Evolutionary conservation across 1,140 invertebrate species (phyloP).

Genomic region (Penaeus chinensis): DNA sequence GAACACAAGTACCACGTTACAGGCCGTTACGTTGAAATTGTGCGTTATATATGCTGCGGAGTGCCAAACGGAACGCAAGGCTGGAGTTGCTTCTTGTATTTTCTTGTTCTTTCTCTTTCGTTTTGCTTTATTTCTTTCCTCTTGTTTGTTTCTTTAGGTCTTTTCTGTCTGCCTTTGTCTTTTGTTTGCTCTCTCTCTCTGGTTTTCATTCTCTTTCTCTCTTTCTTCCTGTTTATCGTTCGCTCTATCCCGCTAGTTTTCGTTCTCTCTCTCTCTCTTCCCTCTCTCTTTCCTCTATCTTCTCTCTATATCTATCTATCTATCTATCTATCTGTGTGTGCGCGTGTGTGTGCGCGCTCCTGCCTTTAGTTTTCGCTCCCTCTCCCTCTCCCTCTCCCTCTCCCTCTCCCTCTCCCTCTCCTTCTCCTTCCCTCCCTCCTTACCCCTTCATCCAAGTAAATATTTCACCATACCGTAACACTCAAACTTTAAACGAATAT

Average conservation of each 20-base stretch:
- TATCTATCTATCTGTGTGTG: conserved; percentile 1
- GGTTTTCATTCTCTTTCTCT: background rate
- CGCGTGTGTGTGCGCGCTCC: background rate
- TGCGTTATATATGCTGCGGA: too few species aligned
- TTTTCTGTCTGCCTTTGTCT: background rate
- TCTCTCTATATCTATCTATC: background rate
- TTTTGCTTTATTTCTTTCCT: too few species aligned
- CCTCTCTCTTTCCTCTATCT: too few species aligned
- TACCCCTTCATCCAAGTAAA: background rate
- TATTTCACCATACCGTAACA: too few species aligned
- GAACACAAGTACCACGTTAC: too few species aligned
- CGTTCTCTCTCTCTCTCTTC: conserved; percentile 8
- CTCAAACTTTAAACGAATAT: background rate
- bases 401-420: background rate
- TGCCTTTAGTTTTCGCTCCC: background rate
- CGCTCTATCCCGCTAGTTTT: background rate
- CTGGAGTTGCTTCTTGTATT: too few species aligned
- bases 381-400: background rate
- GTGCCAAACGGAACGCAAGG: too few species aligned
- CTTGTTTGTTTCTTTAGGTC: too few species aligned
- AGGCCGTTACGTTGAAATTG: too few species aligned
- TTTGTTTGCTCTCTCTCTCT: conserved; percentile 4
- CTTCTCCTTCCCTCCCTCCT: background rate
- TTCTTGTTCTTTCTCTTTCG: too few species aligned
- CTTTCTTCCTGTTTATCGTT: background rate